phyloP scores from a whole-genome alignment of 2,888 invertebrate genomes.

The Caenorhabditis panamensis region DNA sequence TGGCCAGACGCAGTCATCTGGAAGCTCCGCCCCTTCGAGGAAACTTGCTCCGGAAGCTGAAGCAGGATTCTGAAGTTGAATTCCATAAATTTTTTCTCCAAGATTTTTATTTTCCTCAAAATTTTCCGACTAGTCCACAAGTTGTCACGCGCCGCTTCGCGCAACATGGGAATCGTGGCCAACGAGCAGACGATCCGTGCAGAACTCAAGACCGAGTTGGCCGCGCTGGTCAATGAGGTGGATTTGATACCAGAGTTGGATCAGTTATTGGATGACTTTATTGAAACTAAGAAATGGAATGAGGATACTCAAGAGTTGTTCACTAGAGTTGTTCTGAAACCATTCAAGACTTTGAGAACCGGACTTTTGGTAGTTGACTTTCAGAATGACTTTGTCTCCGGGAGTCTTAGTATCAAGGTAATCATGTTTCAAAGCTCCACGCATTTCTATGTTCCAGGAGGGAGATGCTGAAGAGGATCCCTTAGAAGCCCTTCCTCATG shows the following conservation, averaged over 20 bases:
- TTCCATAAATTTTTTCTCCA: not conserved
- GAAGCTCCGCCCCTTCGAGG: not conserved
- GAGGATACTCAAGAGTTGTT: constrained; percentile 56
- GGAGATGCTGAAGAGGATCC: constrained; percentile 78
- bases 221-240: constrained; percentile 38
- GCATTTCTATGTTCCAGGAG: constrained; percentile 61
- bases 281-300: constrained; percentile 58
- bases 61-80: not conserved
- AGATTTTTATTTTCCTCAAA: constrained; percentile 11
- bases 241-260: constrained; percentile 52
- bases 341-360: constrained; percentile 64
- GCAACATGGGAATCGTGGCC: constrained; percentile 40
- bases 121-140: constrained; percentile 52
- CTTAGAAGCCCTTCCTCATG: constrained; percentile 72
- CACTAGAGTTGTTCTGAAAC: constrained; percentile 46
- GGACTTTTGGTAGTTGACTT: constrained; percentile 95
- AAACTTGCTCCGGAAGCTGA: too few species aligned
- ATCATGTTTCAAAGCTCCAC: not conserved
- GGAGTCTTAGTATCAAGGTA: constrained; percentile 90
- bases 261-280: constrained; percentile 48
- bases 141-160: constrained; percentile 39
- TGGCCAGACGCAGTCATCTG: not conserved
- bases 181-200: constrained; percentile 44
- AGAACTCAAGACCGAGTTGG: constrained; percentile 31
- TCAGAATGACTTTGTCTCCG: constrained; percentile 97